Conservation (phyloP, 2,888 invertebrate genomes). For the Choristoneura rosaceana region DNA sequence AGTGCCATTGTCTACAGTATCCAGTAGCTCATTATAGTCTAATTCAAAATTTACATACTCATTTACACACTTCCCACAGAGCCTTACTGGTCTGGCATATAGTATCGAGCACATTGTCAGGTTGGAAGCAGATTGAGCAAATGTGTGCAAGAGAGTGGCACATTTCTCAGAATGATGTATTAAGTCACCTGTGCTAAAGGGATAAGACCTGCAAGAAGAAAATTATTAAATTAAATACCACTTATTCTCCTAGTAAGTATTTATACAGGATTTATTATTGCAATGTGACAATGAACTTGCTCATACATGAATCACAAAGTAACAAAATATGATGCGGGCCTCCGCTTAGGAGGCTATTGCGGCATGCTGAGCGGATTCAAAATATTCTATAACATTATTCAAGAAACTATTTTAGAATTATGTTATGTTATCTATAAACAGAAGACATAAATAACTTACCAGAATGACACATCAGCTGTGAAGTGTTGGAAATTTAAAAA, state of each 20-base stretch:
- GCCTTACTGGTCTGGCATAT: constrained; percentile 86
- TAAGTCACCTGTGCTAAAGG: constrained; percentile 46
- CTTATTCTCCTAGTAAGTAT: not conserved
- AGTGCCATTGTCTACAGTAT: constrained; percentile 76
- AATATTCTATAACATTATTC: not conserved
- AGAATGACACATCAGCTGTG: constrained; percentile 29
- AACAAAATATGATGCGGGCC: too few relatives aligned
- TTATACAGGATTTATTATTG: too few relatives aligned
- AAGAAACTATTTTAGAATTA: too few relatives aligned
- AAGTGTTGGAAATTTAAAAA: constrained; percentile 22
- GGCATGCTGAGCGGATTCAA: not conserved
- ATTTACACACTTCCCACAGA: constrained; percentile 86
- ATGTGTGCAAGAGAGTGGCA: constrained; percentile 64
- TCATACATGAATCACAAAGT: too few relatives aligned
- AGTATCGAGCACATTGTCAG: constrained; percentile 87
- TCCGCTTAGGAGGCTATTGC: too few relatives aligned
- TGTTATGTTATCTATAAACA: not conserved
- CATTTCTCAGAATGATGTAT: constrained; percentile 59
- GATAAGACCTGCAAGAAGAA: constrained; percentile 51
- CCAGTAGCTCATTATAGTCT: constrained; percentile 81
- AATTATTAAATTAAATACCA: not conserved
- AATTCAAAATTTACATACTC: constrained; percentile 79
- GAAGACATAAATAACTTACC: constrained; percentile 11
- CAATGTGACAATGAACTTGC: too few relatives aligned
- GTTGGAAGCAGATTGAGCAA: constrained; percentile 84